Base-by-base conservation (phyloP, 2,113 vertebrate species). In the Nyctibius bracteatus region DNA sequence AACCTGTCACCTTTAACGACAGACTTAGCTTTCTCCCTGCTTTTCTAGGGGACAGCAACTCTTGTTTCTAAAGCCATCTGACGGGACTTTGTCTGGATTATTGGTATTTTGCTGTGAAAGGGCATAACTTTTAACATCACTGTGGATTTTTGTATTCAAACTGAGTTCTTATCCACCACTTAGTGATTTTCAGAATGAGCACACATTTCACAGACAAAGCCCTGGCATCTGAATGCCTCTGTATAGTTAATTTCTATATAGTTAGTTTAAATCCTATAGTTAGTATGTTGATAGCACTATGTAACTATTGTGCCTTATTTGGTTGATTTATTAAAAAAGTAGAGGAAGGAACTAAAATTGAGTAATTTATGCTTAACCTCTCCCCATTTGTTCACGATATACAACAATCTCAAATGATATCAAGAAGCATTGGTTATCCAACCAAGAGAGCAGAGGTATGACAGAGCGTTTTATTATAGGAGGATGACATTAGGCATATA, bases 401-500 rank as follows among this genome's bases (percentile, higher is more conserved):
- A 35, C 6, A 73, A 31, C 9, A 58, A 55, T 16, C 59, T 43
- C 63, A 72, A 83, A 57, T 7, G 12, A 18, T 5, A 35, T 15
- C 33, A 79, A 41, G 49, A n/a, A 75, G 30, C 25, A 81, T 1
- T 25, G 14, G 25, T 37, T 49, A 59, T 16, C 39, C 62, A 85
- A 7, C 6, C 16, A 31, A n/a, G 59, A 35, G 6, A 61, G 37
- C 10, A 67, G 24, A 68, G 18, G 41, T 21, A 15, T 23, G 31
- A 4, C 0, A 52, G 24, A 46, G 35, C 1, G 2, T 67, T 78
- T 62, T 41, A 49, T 39, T 59, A 0, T 2, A 67, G 8, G 20
- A 15, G 16, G 22, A 58, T 1, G 30, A 39, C 0, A 1, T 20
- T 39, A 19, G 31, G 16, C 37, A 8, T 6, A 31, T 5, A 5